A percentile compares a stretch with the other conserved stretches of the same genome.
Conservation (phyloP, 2,888 invertebrate species). For the Protophormia terraenovae region DNA sequence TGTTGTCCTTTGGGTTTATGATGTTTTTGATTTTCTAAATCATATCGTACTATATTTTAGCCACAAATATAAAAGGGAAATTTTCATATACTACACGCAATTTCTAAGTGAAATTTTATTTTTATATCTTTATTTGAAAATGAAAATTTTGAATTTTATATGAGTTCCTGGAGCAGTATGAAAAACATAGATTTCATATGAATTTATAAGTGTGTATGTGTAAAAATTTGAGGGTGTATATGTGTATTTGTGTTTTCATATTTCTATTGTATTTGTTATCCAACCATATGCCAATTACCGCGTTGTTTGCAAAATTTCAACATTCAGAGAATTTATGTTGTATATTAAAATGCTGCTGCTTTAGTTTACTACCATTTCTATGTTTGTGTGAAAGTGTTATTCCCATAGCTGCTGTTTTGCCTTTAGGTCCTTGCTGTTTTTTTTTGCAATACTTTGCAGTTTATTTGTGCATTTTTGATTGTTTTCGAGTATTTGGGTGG, state of each 20-base stretch:
- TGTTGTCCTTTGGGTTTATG: constrained; percentile 34
- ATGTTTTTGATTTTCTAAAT: constrained; percentile 1
- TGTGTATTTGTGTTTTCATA: constrained; percentile 5
- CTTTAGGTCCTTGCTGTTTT: constrained; percentile 8
- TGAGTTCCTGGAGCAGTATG: constrained; percentile 39
- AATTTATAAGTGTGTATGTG: constrained; percentile 31
- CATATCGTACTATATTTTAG: constrained; percentile 39
- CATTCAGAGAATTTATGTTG: constrained; percentile 56
- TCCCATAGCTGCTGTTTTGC: constrained; percentile 30
- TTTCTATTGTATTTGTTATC: constrained; percentile 47
- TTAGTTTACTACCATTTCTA: constrained; percentile 32
- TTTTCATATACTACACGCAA: constrained; percentile 39
- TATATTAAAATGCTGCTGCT: constrained; percentile 50
- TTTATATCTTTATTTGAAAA: constrained; percentile 71
- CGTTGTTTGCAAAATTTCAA: constrained; percentile 56
- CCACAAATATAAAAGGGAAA: constrained; percentile 72
- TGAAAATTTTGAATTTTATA: constrained; percentile 70
- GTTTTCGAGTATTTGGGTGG: constrained; percentile 1
- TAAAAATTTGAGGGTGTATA: neutral
- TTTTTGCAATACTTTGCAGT: constrained; percentile 57
- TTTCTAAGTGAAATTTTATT: constrained; percentile 57
- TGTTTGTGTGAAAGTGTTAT: constrained; percentile 5
- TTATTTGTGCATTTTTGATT: constrained; percentile 64
- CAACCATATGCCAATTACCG: constrained; percentile 64
- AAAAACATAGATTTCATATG: constrained; percentile 27